Conservation (phyloP, 2,113 vertebrate genomes). For the Cynoglossus semilaevis region DNA sequence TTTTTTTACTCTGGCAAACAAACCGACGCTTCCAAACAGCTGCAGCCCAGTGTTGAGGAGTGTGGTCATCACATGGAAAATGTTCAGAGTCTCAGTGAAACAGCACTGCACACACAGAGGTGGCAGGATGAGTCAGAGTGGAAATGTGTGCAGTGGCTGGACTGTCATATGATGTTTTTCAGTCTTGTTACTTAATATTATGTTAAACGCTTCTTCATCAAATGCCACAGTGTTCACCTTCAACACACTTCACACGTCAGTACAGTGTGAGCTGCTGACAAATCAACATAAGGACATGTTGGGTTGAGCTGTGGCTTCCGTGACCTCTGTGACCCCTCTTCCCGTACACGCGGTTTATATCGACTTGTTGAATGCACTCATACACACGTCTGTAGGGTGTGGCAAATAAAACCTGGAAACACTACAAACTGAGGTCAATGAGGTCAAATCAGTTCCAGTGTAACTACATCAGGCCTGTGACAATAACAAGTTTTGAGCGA, state of each 20-base stretch:
- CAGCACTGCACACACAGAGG: conserved; percentile 52
- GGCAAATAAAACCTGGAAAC: too few relatives aligned
- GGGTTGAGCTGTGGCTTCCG: conserved; percentile 1
- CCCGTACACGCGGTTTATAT: conserved; percentile 36
- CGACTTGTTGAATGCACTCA: too few relatives aligned
- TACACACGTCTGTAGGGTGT: conserved; percentile 22
- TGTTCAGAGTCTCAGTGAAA: conserved; percentile 50
- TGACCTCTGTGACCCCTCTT: conserved; percentile 27
- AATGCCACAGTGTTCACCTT: conserved; percentile 1
- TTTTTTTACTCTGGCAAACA: conserved; percentile 3
- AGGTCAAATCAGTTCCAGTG: too few relatives aligned
- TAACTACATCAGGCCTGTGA: too few relatives aligned
- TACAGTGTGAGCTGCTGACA: conserved; percentile 14
- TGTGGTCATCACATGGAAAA: conserved; percentile 61
- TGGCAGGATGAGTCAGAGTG: conserved; percentile 70
- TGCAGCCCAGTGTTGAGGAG: conserved; percentile 40
- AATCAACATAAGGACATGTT: too few relatives aligned
- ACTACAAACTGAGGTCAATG: too few relatives aligned
- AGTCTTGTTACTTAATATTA: conserved; percentile 8
- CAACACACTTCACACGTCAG: background rate
- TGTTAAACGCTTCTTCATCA: conserved; percentile 7
- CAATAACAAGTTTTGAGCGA: too few relatives aligned
- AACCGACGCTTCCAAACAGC: conserved; percentile 17
- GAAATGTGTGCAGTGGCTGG: conserved; percentile 56
- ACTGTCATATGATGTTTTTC: conserved; percentile 19